These are phyloP conservation scores for Lithodes maja DNA, from an alignment of 2,888 invertebrate genomes.

Conservation along the genomic window DNA sequence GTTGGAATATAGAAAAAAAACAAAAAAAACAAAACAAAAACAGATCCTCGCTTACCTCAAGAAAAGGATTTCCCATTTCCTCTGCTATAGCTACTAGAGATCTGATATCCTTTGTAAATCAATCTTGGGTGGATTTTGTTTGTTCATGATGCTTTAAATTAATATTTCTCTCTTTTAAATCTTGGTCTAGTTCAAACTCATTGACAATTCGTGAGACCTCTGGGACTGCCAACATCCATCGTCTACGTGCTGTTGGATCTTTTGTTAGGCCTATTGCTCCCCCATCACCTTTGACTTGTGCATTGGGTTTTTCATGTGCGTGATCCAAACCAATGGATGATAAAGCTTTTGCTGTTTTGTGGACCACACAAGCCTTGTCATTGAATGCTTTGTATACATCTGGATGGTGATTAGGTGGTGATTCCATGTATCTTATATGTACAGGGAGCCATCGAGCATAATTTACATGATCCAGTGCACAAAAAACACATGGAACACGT, in stretches of 20 bases:
- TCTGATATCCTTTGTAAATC: too few species aligned
- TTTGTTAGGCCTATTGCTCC: neutral
- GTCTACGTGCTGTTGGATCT: neutral
- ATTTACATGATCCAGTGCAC: neutral
- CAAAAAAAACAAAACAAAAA: too few species aligned
- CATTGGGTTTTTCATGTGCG: neutral
- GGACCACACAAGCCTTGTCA: slow-evolving; percentile 10
- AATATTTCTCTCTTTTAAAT: neutral
- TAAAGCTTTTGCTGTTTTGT: neutral
- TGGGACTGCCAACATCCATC: neutral
- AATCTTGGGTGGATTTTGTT: neutral
- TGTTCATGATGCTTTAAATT: neutral
- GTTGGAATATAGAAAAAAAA: too few species aligned
- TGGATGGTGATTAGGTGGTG: neutral
- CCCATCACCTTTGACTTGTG: neutral
- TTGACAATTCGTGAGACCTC: neutral
- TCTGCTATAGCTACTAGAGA: too few species aligned
- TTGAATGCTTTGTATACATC: neutral
- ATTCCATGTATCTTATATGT: slow-evolving; percentile 3
- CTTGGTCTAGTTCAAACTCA: neutral
- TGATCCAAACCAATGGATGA: neutral
- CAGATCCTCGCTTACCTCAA: too few species aligned
- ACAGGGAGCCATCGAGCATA: slow-evolving; percentile 9
- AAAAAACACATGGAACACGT: slow-evolving; percentile 2
- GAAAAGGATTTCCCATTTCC: too few species aligned